These are phyloP conservation scores for Toxonevra muliebris DNA, from an alignment of 2,888 invertebrate species.

Conservation along the genomic window DNA sequence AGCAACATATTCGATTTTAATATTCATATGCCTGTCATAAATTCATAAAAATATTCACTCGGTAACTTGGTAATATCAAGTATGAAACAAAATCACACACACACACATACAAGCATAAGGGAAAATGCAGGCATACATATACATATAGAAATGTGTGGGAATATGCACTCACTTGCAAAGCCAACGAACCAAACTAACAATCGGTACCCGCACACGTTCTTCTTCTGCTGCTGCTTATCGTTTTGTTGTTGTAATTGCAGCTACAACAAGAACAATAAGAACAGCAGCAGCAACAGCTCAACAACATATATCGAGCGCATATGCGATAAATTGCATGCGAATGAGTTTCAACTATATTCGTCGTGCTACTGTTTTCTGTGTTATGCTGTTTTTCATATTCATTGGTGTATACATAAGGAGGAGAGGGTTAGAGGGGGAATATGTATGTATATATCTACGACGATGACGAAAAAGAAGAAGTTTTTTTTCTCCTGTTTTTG, in stretches of 20 bases:
- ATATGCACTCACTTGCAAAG: conserved; percentile 16
- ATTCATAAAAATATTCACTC: conserved; percentile 44
- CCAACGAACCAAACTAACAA: conserved; percentile 30
- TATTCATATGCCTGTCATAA: conserved; percentile 59
- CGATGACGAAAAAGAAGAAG: too few species aligned
- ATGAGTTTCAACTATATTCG: conserved; percentile 16
- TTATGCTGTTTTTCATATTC: too few species aligned
- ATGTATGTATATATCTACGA: neutral
- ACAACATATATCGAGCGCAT: conserved; percentile 7
- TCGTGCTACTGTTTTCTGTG: neutral
- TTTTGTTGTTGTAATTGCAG: too few species aligned
- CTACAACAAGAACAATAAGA: too few species aligned
- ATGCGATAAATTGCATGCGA: conserved; percentile 33
- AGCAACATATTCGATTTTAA: conserved; percentile 61
- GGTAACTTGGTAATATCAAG: too few species aligned
- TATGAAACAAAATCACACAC: too few species aligned
- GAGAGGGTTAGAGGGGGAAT: too few species aligned
- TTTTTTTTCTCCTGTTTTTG: too few species aligned
- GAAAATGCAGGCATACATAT: neutral
- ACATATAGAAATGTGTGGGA: conserved; percentile 1
- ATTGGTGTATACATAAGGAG: neutral
- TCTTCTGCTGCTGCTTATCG: neutral
- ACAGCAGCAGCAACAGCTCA: too few species aligned
- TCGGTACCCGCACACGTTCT: conserved; percentile 1
- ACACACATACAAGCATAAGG: neutral